These are phyloP conservation scores for Dendrocincla fuliginosa DNA, from an alignment of 2,797 vertebrate species.

Conservation along the genomic window DNA sequence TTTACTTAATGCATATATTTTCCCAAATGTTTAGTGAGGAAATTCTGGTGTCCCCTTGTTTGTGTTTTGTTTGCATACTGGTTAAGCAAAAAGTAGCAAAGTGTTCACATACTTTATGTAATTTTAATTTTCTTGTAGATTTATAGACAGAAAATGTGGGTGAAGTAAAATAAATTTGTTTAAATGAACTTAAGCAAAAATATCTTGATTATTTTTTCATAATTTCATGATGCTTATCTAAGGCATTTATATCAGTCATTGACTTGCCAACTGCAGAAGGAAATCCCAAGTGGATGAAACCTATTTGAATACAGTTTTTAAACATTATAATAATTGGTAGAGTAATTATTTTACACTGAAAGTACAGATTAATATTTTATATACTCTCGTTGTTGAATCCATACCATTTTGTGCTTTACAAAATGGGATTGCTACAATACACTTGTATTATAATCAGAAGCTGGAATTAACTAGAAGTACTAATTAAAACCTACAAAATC, in stretches of 20 bases:
- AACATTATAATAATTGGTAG: constrained; percentile 37
- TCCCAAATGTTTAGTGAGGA: neutral
- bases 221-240: constrained; percentile 1
- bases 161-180: neutral
- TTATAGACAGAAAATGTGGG: neutral
- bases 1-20: neutral
- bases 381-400: neutral
- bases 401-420: constrained; percentile 2
- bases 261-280: neutral
- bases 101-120: neutral
- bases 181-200: neutral
- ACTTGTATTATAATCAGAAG: neutral
- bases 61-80: neutral
- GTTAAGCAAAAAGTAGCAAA: neutral
- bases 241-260: neutral
- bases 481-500: neutral
- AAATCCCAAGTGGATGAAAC: constrained; percentile 11
- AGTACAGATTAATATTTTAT: constrained; percentile 38
- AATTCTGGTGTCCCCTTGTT: neutral
- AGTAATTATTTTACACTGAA: constrained; percentile 47
- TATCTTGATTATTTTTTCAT: neutral
- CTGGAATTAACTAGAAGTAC: neutral
- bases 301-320: constrained; percentile 39
- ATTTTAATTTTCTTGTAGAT: neutral
- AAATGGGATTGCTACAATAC: neutral